Base-by-base conservation (phyloP, 2,113 vertebrate species). In the Ptychochromis oligacanthus region DNA sequence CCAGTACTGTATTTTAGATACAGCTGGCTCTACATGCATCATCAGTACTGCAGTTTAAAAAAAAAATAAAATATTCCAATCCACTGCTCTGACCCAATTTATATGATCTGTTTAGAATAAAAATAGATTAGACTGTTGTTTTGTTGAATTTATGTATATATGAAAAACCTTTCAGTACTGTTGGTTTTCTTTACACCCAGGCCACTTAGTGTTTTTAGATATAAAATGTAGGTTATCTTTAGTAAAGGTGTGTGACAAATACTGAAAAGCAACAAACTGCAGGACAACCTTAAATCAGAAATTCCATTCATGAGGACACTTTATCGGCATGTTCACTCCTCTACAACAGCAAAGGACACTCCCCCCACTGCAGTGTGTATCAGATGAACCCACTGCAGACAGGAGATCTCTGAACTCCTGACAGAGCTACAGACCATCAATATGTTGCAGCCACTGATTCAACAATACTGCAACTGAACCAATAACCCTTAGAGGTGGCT, bases 71-170 rank as follows among this genome's bases (percentile, higher is more conserved):
- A n/a, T n/a, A 85, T 36, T 75, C 74, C 36, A 72, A 81, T 87
- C 80, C 15, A 34, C 75, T 90, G 55, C 81, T 87, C 78, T 87
- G 91, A 75, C 90, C 87, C 75, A 88, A 77, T 89, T 93, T 90
- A 61, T 76, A 46, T 79, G 28, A 90, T 91, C 83, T 57, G 62
- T 56, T 83, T 59, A 65, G 58, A 43, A 20, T 77, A 85, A 82
- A 90, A 89, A 92, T 85, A 90, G 86, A 89, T 56, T 3, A 34
- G 61, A 75, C 12, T 20, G 38, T 46, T 4, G 6, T 82, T 85
- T 72, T 87, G 83, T 82, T 60, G 70, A 49, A 77, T 80, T 70
- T 22, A 81, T 75, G 28, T 4, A 31, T 31, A 31, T 31, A 31
- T 31, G 28, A 31, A 31, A 5, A 55, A 80, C 79, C 3, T 12